phyloP scores from a whole-genome alignment of 2,797 vertebrate species.

The Protosalanx chinensis region DNA sequence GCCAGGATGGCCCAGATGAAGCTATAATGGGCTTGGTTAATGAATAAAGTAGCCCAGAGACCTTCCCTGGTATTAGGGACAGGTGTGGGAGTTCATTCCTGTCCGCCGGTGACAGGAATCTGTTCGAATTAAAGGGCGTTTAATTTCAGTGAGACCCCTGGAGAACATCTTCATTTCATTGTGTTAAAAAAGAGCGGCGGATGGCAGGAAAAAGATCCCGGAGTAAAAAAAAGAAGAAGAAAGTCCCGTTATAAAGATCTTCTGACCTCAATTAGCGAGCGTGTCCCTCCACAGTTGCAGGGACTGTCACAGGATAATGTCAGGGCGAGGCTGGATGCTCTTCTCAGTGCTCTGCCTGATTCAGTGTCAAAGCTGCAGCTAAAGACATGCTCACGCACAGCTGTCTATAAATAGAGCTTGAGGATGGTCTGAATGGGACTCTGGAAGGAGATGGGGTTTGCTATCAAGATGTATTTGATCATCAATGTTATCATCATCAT shows the following conservation, averaged over 20 bases:
- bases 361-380: background rate
- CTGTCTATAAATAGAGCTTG: background rate
- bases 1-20: conserved; percentile 37
- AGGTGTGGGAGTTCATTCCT: conserved; percentile 17
- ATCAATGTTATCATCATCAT: no score
- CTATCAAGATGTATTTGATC: no score
- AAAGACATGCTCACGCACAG: background rate
- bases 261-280: conserved; percentile 22
- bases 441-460: no score
- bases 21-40: conserved; percentile 5
- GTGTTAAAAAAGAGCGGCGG: conserved; percentile 48
- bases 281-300: background rate
- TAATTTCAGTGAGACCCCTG: conserved; percentile 61
- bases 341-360: background rate
- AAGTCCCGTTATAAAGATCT: conserved; percentile 10
- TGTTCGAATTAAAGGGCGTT: conserved; percentile 57
- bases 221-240: conserved; percentile 30
- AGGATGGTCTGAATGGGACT: background rate
- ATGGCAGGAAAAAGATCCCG: conserved; percentile 34
- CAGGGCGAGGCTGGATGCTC: background rate
- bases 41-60: conserved; percentile 17
- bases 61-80: conserved; percentile 7
- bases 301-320: background rate
- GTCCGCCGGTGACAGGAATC: conserved; percentile 5
- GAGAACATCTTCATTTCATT: conserved; percentile 60